Conservation (phyloP, 2,113 vertebrate genomes). For the Cervus canadensis region DNA sequence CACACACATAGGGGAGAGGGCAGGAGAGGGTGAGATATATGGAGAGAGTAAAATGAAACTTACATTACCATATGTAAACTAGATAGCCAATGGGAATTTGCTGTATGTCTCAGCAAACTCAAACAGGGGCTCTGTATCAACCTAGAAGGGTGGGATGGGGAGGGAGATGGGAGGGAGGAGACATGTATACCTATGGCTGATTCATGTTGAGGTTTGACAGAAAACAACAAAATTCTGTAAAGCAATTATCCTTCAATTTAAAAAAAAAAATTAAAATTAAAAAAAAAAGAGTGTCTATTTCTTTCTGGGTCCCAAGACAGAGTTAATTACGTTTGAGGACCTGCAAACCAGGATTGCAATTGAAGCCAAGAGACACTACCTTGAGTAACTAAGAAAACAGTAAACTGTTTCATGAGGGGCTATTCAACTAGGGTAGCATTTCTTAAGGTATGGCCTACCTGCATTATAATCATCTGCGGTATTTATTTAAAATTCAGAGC, state of each 20-base stretch:
- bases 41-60: background rate
- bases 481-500: background rate
- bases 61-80: background rate
- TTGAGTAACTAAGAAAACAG: background rate
- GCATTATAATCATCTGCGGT: background rate
- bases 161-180: background rate
- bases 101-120: background rate
- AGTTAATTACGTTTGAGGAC: background rate
- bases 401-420: background rate
- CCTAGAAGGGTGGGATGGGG: background rate
- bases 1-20: background rate
- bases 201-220: background rate
- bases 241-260: background rate
- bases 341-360: background rate
- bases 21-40: background rate
- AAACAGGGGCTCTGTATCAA: background rate
- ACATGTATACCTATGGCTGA: background rate
- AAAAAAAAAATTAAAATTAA: background rate
- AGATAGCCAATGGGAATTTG: background rate
- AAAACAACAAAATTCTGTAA: background rate
- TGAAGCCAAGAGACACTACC: background rate
- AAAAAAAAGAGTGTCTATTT: background rate
- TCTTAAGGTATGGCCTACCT: background rate
- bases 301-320: background rate
- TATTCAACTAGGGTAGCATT: background rate